These are phyloP conservation scores for Frankliniella intonsa DNA, from an alignment of 2,888 invertebrate genomes.

Conservation along the genomic window DNA sequence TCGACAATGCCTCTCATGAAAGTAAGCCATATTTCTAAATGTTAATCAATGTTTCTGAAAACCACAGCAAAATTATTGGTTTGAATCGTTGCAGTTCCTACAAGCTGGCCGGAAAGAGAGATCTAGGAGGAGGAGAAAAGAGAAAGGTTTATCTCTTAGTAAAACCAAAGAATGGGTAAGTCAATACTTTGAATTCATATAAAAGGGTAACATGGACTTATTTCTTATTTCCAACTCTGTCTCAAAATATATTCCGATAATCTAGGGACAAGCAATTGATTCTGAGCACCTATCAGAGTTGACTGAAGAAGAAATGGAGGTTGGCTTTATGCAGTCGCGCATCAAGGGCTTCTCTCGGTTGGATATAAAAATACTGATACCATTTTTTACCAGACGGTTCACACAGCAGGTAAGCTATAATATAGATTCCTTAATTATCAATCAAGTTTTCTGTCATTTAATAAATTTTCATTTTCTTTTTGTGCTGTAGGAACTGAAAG, in stretches of 20 bases:
- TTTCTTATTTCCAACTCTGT: not conserved
- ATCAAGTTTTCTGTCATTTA: not conserved
- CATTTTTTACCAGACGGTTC: conserved; percentile 92
- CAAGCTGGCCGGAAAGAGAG: conserved; percentile 59
- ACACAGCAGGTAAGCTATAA: conserved; percentile 73
- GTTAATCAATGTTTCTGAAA: too few species aligned
- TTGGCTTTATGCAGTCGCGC: conserved; percentile 73
- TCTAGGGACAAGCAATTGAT: conserved; percentile 80
- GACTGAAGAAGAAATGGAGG: conserved; percentile 89
- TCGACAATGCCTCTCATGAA: conserved; percentile 96
- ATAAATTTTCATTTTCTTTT: conserved; percentile 31
- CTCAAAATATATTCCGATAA: conserved; percentile 26
- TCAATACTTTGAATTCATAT: conserved; percentile 12
- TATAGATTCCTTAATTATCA: not conserved
- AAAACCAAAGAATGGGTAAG: conserved; percentile 94
- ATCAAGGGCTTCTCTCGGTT: conserved; percentile 84
- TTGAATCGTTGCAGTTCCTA: conserved; percentile 54
- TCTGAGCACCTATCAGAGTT: conserved; percentile 89
- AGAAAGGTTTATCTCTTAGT: conserved; percentile 84
- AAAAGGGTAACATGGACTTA: not conserved
- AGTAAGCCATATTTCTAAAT: conserved; percentile 38
- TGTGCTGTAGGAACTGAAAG: conserved; percentile 75
- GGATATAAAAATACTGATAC: conserved; percentile 90
- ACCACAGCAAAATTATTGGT: too few species aligned
- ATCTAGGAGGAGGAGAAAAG: conserved; percentile 58